Base-by-base conservation (phyloP, 2,888 invertebrate genomes). In the Chymomyza amoena region DNA sequence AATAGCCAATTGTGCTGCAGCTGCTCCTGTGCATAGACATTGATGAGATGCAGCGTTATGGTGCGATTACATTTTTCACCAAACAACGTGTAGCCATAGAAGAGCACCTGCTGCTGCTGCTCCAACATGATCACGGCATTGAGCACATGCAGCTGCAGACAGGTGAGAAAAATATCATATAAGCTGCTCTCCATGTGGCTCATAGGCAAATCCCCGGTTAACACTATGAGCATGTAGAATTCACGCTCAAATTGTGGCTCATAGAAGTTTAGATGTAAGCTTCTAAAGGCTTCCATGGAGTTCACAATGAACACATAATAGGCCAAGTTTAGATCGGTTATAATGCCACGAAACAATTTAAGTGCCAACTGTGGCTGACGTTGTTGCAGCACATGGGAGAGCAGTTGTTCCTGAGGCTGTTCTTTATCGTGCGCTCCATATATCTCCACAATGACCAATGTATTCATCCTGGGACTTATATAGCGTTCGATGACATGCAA, bases 291-390 rank as follows among this genome's bases (percentile, higher is more conserved):
- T 6, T 61, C 20, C 3, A 68, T 32, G 0, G 80, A 79, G 9
- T 90, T 84, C 4, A 90, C 80, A 18, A 90, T 73, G 36, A 90
- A 88, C 1, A 90, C 57, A 64, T 84, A 76, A 54, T 89, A 77
- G 15, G 80, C 83, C 69, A 74, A 10, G 13, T 45, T 45, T 6
- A 45, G 13, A 13, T 78, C 0, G 80, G 80, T 0, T 80, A 70
- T n/a, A 78, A 76, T 59, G 0, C 76, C 79, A 32, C 76, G 73
- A 60, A 71, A 75, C 56, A 90, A 66, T 25, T 88, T 81, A 9
- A 90, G n/a, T 0, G 87, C 59, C 56, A 87, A 69, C 0, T 69
- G 72, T 0, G 60, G 62, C 0, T 77, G 57, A 28, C 89, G 57
- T 9, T 71, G 62, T 0, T 4, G 18, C 1, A 90, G 20, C 15